A percentile compares a stretch with the other conserved stretches of the same genome.
Conservation (phyloP, 2,888 invertebrate genomes). For the Apocheima hispidaria region DNA sequence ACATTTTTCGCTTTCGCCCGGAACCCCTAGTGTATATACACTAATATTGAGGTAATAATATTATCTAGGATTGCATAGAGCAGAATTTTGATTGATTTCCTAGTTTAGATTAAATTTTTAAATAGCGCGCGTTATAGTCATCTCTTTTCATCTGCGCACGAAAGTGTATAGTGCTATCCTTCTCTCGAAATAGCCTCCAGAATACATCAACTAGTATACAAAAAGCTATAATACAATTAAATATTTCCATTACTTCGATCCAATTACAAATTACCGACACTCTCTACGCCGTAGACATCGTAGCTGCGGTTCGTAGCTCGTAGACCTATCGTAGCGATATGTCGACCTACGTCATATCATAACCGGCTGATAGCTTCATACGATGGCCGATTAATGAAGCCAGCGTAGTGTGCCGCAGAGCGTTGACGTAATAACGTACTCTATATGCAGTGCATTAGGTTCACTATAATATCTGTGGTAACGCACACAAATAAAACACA, state of each 20-base stretch:
- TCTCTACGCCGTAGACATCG: constrained; percentile 43
- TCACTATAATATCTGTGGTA: neutral
- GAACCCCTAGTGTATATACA: too few relatives aligned
- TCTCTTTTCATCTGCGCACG: too few relatives aligned
- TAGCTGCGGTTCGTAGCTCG: constrained; percentile 45
- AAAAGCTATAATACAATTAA: too few relatives aligned
- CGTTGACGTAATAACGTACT: constrained; percentile 65
- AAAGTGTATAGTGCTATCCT: too few relatives aligned
- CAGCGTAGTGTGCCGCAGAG: constrained; percentile 75
- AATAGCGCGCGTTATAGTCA: too few relatives aligned
- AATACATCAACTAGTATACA: neutral
- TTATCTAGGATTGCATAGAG: too few relatives aligned
- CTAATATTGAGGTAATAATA: too few relatives aligned
- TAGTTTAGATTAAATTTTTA: too few relatives aligned
- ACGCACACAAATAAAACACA: constrained; percentile 7
- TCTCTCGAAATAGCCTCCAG: too few relatives aligned
- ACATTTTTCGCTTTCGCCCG: too few relatives aligned
- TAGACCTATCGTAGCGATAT: constrained; percentile 50
- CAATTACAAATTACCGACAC: constrained; percentile 44
- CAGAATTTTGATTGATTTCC: too few relatives aligned
- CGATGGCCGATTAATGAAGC: constrained; percentile 85
- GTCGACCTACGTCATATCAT: constrained; percentile 75
- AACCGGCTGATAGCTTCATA: constrained; percentile 80
- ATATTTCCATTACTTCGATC: too few relatives aligned
- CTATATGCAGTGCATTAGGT: constrained; percentile 13